Conservation (phyloP, 2,113 vertebrate genomes). For the Pelusios castaneus region DNA sequence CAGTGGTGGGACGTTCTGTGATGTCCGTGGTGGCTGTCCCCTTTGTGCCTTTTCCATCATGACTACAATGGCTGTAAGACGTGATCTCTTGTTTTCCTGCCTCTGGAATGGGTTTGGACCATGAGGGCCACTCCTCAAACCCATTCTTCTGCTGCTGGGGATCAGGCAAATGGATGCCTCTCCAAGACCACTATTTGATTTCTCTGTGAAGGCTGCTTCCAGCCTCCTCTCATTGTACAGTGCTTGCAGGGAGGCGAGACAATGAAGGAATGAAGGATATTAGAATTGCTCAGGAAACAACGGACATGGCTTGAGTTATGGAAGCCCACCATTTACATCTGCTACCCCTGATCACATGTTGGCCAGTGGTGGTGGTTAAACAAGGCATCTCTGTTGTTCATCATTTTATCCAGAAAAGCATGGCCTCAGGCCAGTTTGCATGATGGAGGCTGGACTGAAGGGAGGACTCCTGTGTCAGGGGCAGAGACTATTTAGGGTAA, state of each 20-base stretch:
- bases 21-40: not conserved
- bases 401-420: not conserved
- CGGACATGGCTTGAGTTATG: not conserved
- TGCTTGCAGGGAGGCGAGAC: not conserved
- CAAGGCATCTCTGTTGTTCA: not conserved
- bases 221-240: not conserved
- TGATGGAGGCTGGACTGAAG: not conserved
- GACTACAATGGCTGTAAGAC: not conserved
- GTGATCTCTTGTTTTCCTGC: not conserved
- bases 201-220: not conserved
- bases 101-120: not conserved
- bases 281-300: not conserved
- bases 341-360: not conserved
- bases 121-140: not conserved
- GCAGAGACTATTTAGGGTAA: not conserved
- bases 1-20: not conserved
- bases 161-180: not conserved
- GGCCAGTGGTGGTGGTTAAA: not conserved
- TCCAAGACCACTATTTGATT: not conserved
- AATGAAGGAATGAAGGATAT: fast-evolving
- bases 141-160: not conserved
- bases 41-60: not conserved
- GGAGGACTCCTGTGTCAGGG: not conserved
- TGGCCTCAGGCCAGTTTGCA: not conserved
- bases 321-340: not conserved